Conservation (phyloP, 2,888 invertebrate genomes). For the Mechanitis messenoides region DNA sequence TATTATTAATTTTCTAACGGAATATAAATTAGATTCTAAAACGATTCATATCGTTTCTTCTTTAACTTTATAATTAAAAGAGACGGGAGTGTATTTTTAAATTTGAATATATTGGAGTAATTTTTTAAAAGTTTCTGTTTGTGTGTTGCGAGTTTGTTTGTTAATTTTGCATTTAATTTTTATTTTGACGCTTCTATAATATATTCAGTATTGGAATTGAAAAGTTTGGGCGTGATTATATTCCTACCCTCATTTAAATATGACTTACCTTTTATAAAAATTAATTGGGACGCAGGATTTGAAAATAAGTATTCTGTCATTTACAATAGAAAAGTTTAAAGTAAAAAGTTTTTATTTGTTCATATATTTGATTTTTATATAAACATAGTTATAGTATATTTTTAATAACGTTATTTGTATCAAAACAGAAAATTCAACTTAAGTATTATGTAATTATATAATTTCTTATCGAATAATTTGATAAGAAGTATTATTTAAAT, state of each 20-base stretch:
- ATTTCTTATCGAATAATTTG: too few relatives aligned
- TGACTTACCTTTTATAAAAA: conserved; percentile 1
- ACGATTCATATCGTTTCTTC: neutral
- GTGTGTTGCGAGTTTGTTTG: conserved; percentile 34
- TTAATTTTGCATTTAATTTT: conserved; percentile 33
- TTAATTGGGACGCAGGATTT: too few relatives aligned
- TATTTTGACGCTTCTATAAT: conserved; percentile 37
- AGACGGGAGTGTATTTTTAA: conserved; percentile 37
- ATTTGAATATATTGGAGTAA: conserved; percentile 54
- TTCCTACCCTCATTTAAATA: neutral
- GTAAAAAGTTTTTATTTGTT: too few relatives aligned
- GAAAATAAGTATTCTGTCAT: too few relatives aligned
- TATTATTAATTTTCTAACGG: neutral
- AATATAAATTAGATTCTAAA: conserved; percentile 1
- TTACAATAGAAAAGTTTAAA: too few relatives aligned
- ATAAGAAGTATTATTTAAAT: too few relatives aligned
- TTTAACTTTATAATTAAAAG: conserved; percentile 40
- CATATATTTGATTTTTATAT: too few relatives aligned
- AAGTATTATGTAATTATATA: too few relatives aligned
- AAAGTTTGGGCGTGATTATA: conserved; percentile 30
- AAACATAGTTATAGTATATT: too few relatives aligned
- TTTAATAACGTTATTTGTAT: too few relatives aligned
- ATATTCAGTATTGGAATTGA: conserved; percentile 38
- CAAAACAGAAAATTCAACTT: too few relatives aligned
- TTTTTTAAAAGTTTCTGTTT: conserved; percentile 57